Percentiles rank a stretch among this genome's conserved stretches.
Conservation (phyloP, 2,888 invertebrate genomes). For the Norana najaformis region DNA sequence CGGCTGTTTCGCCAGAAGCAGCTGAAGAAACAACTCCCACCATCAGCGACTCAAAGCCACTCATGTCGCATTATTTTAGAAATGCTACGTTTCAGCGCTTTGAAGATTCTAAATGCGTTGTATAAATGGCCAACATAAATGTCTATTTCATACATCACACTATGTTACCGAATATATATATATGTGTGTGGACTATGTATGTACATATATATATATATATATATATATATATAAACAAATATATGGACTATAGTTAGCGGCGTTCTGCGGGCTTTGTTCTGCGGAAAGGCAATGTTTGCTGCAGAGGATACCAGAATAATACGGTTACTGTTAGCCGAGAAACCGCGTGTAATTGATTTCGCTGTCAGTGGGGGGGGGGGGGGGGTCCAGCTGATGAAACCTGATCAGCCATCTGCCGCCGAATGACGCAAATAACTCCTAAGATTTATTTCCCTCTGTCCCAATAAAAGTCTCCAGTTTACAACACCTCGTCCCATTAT, state of each 20-base stretch:
- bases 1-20: too few species aligned
- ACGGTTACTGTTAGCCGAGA: not conserved
- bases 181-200: too few species aligned
- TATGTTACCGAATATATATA: too few species aligned
- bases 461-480: not conserved
- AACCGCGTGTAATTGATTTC: not conserved
- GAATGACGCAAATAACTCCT: not conserved
- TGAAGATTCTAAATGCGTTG: too few species aligned
- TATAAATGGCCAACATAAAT: too few species aligned
- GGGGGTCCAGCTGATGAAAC: not conserved
- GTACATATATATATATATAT: not conserved
- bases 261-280: too few species aligned
- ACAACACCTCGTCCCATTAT: not conserved
- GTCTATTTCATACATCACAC: too few species aligned
- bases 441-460: not conserved
- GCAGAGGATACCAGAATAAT: not conserved
- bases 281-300: not conserved
- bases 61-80: too few species aligned
- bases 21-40: too few species aligned
- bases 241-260: not conserved
- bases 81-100: too few species aligned
- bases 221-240: not conserved
- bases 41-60: too few species aligned
- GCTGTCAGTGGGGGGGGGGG: not conserved
- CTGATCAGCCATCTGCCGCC: not conserved